Conservation (phyloP, 2,888 invertebrate species). For the Drosophila barbarae region DNA sequence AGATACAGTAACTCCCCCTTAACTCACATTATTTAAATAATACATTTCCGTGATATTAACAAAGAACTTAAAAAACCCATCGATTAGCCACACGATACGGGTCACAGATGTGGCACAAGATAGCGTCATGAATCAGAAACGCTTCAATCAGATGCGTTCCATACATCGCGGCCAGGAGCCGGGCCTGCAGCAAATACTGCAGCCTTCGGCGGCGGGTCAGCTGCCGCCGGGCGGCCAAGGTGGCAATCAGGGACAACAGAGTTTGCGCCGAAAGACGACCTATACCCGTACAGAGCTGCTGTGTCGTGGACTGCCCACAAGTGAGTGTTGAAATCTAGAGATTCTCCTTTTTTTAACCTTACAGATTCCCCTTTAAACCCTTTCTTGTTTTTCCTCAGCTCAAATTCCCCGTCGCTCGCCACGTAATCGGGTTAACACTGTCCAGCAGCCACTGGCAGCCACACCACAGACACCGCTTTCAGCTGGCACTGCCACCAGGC, state of each 20-base stretch:
- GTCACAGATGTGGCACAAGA: constrained; percentile 9
- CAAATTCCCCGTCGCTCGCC: constrained; percentile 11
- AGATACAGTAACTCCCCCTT: constrained; percentile 5
- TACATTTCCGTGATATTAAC: constrained; percentile 6
- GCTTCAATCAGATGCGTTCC: constrained; percentile 31
- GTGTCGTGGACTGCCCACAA: constrained; percentile 15
- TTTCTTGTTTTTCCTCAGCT: background rate
- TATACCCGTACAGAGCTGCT: constrained; percentile 43
- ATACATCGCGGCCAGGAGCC: constrained; percentile 32
- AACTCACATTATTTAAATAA: constrained; percentile 1
- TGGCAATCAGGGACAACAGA: background rate
- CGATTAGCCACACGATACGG: background rate
- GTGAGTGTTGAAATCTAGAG: constrained; percentile 1
- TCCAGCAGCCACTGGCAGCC: background rate
- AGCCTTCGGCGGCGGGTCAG: background rate
- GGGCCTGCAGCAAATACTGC: constrained; percentile 41
- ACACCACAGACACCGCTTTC: background rate
- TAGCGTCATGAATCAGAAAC: constrained; percentile 44
- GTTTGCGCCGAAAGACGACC: constrained; percentile 38
- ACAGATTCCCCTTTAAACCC: too few species aligned
- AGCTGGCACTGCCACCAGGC: background rate
- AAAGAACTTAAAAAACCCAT: background rate
- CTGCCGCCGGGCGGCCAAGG: background rate
- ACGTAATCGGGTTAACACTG: background rate
- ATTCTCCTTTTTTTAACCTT: too few species aligned